Conservation (phyloP, 2,797 vertebrate species). For the Sternotherus odoratus region DNA sequence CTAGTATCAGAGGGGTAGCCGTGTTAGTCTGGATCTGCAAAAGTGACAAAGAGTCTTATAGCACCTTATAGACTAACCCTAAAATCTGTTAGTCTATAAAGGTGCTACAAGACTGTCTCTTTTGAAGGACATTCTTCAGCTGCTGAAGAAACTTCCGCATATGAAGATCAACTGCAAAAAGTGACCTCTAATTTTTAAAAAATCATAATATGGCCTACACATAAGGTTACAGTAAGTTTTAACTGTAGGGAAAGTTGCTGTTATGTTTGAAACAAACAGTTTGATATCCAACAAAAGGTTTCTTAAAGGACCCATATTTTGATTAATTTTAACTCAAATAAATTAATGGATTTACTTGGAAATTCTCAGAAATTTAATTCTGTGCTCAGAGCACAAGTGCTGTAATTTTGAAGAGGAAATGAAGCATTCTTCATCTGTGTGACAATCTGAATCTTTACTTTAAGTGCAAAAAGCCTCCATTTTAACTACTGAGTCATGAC, state of each 20-base stretch:
- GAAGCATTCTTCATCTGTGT: not conserved
- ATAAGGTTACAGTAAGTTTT: not conserved
- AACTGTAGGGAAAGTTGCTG: not conserved
- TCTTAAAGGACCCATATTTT: not conserved
- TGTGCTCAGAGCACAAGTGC: not conserved
- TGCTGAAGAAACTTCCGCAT: not conserved
- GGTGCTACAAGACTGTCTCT: too few species aligned
- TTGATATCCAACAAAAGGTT: not conserved
- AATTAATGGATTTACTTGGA: not conserved
- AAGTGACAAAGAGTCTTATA: too few species aligned
- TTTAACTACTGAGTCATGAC: too few species aligned
- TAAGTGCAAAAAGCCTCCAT: not conserved
- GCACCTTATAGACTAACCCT: too few species aligned
- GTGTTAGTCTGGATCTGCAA: too few species aligned
- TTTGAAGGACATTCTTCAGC: not conserved
- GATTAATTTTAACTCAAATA: not conserved
- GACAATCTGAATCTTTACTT: not conserved
- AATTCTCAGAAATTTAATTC: slow-evolving; percentile 15
- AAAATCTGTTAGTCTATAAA: too few species aligned
- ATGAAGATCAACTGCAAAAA: not conserved
- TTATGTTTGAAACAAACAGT: not conserved
- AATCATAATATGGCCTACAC: not conserved
- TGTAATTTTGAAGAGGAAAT: not conserved
- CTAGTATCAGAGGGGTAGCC: too few species aligned
- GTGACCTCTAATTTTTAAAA: not conserved